Conservation (phyloP, 2,888 invertebrate genomes). For the Leuctra nigra region DNA sequence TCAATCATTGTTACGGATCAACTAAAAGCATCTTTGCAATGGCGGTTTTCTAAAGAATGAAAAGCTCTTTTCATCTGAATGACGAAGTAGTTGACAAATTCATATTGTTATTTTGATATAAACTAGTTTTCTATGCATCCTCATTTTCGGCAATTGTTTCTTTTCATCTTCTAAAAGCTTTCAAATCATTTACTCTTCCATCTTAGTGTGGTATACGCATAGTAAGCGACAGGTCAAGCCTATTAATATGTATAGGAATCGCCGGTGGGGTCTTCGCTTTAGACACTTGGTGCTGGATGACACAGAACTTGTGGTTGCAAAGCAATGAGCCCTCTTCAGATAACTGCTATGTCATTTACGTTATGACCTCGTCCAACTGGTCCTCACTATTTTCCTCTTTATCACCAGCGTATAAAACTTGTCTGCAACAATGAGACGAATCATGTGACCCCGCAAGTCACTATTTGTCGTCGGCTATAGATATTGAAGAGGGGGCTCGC, state of each 20-base stretch:
- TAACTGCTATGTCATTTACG: slow-evolving; percentile 15
- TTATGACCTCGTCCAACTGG: slow-evolving; percentile 13
- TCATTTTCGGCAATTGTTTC: slow-evolving; percentile 10
- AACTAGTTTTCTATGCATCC: slow-evolving; percentile 12
- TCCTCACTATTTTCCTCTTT: slow-evolving; percentile 7
- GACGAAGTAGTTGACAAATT: slow-evolving; percentile 15
- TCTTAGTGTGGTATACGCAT: slow-evolving; percentile 8
- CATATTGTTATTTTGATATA: slow-evolving; percentile 7
- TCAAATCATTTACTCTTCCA: slow-evolving; percentile 12
- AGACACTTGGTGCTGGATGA: too few species aligned
- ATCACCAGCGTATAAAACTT: slow-evolving; percentile 8
- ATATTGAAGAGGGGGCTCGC: slow-evolving; percentile 15
- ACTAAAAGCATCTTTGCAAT: too few species aligned
- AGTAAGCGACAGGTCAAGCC: slow-evolving; percentile 9
- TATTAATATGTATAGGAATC: slow-evolving; percentile 13
- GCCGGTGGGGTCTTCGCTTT: too few species aligned
- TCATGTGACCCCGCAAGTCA: slow-evolving; percentile 11
- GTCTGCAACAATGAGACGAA: not conserved
- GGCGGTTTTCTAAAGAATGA: not conserved
- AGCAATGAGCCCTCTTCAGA: slow-evolving; percentile 1
- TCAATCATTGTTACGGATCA: too few species aligned
- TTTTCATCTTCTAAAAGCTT: slow-evolving; percentile 14
- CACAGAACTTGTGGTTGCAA: slow-evolving; percentile 7
- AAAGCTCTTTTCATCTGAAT: not conserved
- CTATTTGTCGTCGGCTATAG: slow-evolving; percentile 14